Base-by-base conservation (phyloP, 2,113 vertebrate species). In the Antechinus flavipes region DNA sequence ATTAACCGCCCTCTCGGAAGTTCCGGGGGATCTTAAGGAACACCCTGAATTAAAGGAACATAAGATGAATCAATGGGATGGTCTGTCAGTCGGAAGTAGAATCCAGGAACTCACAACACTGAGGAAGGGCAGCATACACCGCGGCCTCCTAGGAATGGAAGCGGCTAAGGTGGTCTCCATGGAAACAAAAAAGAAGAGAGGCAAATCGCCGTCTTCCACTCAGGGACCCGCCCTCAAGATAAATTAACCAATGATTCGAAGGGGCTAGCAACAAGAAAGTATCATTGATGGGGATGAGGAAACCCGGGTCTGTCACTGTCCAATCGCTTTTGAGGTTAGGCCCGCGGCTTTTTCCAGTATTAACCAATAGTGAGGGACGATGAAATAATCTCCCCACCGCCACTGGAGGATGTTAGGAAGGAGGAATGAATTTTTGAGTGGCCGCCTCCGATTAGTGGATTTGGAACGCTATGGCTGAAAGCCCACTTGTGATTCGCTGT, bases 401-500 rank as follows among this genome's bases (percentile, higher is more conserved):
- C 49, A 68, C 5, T 25, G 1, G 89, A 49, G 30, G n/a, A 2
- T 0, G 52, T 56, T 96, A 91, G 56, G 0, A 94, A 55, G 2
- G 9, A 10, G 50, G 76, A 91, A 23, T 12, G 10, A 53, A 12
- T 1, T 7, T 11, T 84, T 97, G 68, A 96, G 95, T 97, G 91
- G 76, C 19, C 50, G 10, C 2, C 19, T 27, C 68, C 96, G 96
- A 97, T 97, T 98, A 53, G 98, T 24, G 24, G 46, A n/a, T 90
- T 3, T 0, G 6, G 30, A 61, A 10, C 27, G 0, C 2, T 2
- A 19, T 49, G 27, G 68, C 95, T 97, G 61, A 97, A 96, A 97
- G 23, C 49, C 91, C 56, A 93, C 96, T 98, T 97, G 93, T 98
- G 96, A 98, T 98, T 98, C 91, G 98, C 11, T 23, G 0, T 2